Evolutionary conservation across 2,888 invertebrate genomes (phyloP), one percentile per base, ranked within the genome.

Genomic region (Euzetes globulus): DNA sequence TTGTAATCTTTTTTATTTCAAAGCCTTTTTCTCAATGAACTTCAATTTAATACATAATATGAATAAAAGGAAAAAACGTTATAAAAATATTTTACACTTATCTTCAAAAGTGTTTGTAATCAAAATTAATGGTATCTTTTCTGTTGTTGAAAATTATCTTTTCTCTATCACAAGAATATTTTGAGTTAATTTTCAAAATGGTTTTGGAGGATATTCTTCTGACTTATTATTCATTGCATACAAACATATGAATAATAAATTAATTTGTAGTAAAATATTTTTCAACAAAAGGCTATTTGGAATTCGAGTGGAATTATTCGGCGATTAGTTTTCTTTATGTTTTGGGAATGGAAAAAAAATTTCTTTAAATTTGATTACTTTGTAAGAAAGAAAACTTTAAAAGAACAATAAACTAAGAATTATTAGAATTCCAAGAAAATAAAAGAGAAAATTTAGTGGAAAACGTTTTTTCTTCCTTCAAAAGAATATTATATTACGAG

Each of bases 111-210:
- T 58, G 58, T 58, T 58, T 15, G 25, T 58, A 58, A 58, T 58
- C 58, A 58, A 58, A 58, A 58, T 58, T 58, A 58, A 58, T 58
- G 58, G 22, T 27, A 58, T 19, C 55, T 58, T 27, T 22, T 58
- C 27, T 58, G 58, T 15, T 13, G 17, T 41, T 11, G 29, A 58
- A 58, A 17, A 27, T 58, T 25, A 27, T 58, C 13, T 58, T 11
- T 19, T 19, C 50, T 41, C 19, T 50, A 58, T 27, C 15, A 58
- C 1, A 27, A 58, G 27, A 29, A 29, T 13, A 58, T 29, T 58
- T 58, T 58, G 13, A 15, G 58, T 58, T 58, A 58, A 58, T 58
- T 58, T 58, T 3, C 27, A 15, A 17, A 22, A 27, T 27, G 25
- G 27, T 58, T 27, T 55, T 22, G 6, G 22, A 55, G 2, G 25